phyloP scores from a whole-genome alignment of 2,888 invertebrate genomes.

The Sinotaia quadrata region DNA sequence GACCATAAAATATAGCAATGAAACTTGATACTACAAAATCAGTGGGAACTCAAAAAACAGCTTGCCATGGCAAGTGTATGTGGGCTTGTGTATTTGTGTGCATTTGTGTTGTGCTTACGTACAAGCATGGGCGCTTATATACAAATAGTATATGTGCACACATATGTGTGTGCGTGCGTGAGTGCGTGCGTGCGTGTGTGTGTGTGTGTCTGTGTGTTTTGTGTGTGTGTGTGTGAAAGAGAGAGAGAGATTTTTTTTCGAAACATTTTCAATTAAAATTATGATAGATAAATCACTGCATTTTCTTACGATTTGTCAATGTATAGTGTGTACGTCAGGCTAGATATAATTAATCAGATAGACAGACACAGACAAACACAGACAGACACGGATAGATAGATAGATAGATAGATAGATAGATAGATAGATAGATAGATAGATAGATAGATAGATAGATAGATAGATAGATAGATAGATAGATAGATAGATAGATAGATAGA shows the following conservation, averaged over 20 bases:
- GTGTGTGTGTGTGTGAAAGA: too few relatives aligned
- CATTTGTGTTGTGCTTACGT: not conserved
- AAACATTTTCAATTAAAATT: too few relatives aligned
- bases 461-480: constrained; percentile 14
- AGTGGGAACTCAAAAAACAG: too few relatives aligned
- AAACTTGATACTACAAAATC: too few relatives aligned
- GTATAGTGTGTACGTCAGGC: not conserved
- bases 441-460: constrained; percentile 10
- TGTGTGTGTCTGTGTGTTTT: not conserved
- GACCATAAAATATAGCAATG: too few relatives aligned
- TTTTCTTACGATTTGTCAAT: too few relatives aligned
- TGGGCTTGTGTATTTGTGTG: not conserved
- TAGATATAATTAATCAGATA: not conserved
- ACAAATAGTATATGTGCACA: not conserved
- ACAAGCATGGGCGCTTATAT: not conserved
- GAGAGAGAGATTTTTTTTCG: too few relatives aligned
- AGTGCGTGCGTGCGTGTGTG: not conserved
- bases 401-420: not conserved
- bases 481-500: constrained; percentile 5
- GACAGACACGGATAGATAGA: constrained; percentile 1
- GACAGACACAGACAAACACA: not conserved
- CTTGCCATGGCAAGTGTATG: too few relatives aligned
- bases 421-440: not conserved
- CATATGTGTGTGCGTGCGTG: not conserved
- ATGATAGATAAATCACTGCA: too few relatives aligned